These are phyloP conservation scores for Corapipo altera DNA, from an alignment of 2,113 vertebrate genomes.

Conservation along the genomic window DNA sequence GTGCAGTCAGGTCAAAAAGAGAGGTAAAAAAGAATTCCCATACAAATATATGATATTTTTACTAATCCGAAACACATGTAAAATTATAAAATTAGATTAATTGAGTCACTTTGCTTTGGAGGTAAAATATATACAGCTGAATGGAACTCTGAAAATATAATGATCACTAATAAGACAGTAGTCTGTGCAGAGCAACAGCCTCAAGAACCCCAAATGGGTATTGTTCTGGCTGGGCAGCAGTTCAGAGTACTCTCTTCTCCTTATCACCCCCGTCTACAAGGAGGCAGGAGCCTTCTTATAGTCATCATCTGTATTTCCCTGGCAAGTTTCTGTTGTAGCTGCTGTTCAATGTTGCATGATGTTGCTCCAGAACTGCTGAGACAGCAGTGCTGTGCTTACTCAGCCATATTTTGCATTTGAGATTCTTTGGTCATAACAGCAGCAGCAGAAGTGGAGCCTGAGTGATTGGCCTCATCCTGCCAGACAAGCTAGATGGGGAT, in stretches of 20 bases:
- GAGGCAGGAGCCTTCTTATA: not conserved
- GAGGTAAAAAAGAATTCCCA: accelerated
- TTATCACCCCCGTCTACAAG: not conserved
- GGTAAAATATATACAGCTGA: not conserved
- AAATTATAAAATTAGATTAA: not conserved
- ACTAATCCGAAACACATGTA: not conserved
- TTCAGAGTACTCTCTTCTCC: not conserved
- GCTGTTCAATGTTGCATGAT: not conserved
- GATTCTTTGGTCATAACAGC: not conserved
- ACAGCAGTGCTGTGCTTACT: not conserved
- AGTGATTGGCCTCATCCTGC: not conserved
- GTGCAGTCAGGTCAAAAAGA: not conserved
- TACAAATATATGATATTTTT: not conserved
- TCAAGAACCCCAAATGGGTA: not conserved
- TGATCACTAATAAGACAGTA: not conserved
- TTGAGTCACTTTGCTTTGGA: not conserved
- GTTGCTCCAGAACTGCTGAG: not conserved
- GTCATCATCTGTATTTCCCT: not conserved
- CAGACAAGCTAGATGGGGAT: not conserved
- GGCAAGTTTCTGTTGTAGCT: not conserved
- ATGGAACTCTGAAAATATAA: not conserved
- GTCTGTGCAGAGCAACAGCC: not conserved
- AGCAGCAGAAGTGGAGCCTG: not conserved
- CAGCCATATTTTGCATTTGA: not conserved
- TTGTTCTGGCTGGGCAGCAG: not conserved